phyloP scores from a whole-genome alignment of 2,797 vertebrate species.

The Malacoctenus gilli region DNA sequence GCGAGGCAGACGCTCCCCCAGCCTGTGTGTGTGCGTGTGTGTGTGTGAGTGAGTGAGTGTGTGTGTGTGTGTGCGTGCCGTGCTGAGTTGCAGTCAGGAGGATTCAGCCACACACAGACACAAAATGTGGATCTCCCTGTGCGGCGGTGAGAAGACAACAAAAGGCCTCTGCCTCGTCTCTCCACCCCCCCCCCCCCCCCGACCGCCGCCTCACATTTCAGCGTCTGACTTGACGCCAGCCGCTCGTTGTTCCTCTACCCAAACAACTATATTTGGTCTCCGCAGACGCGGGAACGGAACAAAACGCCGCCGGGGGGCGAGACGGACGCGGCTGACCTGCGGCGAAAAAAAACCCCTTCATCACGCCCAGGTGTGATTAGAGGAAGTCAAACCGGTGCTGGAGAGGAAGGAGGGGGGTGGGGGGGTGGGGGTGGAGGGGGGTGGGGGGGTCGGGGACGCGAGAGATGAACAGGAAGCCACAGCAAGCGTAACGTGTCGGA shows the following conservation, averaged over 20 bases:
- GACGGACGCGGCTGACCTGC: constrained; percentile 3
- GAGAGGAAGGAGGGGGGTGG: too few species aligned
- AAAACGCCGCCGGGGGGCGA: constrained; percentile 14
- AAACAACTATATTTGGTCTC: constrained; percentile 23
- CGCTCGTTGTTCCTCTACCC: constrained; percentile 39
- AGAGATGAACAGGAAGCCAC: constrained; percentile 68
- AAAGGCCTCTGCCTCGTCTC: constrained; percentile 48
- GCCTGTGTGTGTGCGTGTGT: constrained; percentile 44
- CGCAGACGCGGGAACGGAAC: constrained; percentile 11
- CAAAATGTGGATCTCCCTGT: constrained; percentile 50
- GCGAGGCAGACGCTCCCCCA: too few species aligned
- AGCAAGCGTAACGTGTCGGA: constrained; percentile 62
- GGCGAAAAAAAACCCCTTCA: constrained; percentile 15
- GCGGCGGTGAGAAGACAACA: constrained; percentile 55
- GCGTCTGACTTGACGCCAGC: constrained; percentile 42
- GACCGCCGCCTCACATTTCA: constrained; percentile 47
- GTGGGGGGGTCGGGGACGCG: too few species aligned
- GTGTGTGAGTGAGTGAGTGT: constrained; percentile 17
- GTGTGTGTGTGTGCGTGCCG: constrained; percentile 24
- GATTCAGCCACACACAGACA: constrained; percentile 47
- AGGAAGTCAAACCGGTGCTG: constrained; percentile 50
- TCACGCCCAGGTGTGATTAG: constrained; percentile 26
- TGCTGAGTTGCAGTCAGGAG: constrained; percentile 54
- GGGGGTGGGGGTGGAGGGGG: too few species aligned
- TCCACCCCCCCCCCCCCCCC: constrained; percentile 25